Base-by-base conservation (phyloP, 2,888 invertebrate genomes). In the Microctonus aethiopoides region DNA sequence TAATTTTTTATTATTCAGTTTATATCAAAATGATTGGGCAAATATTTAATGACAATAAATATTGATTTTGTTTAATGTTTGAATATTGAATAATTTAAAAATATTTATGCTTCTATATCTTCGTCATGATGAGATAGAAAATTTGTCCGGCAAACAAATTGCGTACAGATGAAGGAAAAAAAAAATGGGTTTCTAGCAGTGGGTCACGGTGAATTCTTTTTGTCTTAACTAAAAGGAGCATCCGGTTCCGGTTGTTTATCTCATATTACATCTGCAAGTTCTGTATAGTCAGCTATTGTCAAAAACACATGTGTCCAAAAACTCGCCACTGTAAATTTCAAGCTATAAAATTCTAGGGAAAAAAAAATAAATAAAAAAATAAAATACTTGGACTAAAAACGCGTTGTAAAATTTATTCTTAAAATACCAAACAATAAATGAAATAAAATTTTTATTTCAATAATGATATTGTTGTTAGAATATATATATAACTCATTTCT, bases 221-320 rank as follows among this genome's bases (percentile, higher is more conserved):
- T 64, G 51, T 54, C 64, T 34, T 64, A 34, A n/a, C 36, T 6
- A 39, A 52, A 65, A 54, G 26, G 70, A 72, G 75, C 82, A 83
- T 84, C 84, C 82, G 81, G 78, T 83, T 84, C 83, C 83, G 82
- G 81, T 77, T 74, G 78, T 83, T 83, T 83, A 82, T 83, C 81
- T 81, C 76, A 74, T 73, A 76, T 81, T 80, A 80, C 82, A 82
- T 75, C 68, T 65, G 63, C 63, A 57, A 26, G 61, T 65, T 64
- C 52, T 71, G 64, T 70, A 64, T 60, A n/a, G n/a, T 64, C 76
- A n/a, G n/a, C n/a, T 75, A 81, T 81, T 81, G 81, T 80, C 78
- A 79, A 76, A 77, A 16, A 46, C 80, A 80, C 81, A 81, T 81
- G 81, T 81, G 80, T 73, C 70, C 73, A 73, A 73, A 73, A 74